These are phyloP conservation scores for Porites australiensis DNA, from an alignment of 64 coral and sea anemone species.

Conservation along the genomic window DNA sequence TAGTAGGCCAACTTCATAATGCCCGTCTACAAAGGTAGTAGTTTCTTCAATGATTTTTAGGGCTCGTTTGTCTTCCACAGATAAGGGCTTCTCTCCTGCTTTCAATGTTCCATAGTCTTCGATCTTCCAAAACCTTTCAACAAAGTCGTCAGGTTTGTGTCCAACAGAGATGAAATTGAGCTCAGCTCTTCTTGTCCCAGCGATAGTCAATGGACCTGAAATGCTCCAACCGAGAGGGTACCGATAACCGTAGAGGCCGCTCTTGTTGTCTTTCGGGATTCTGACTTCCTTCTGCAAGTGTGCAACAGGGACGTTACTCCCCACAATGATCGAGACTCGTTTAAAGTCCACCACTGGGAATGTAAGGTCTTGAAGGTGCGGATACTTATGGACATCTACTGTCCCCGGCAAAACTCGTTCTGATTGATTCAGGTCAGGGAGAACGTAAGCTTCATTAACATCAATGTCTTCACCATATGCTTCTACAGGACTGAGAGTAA, in stretches of 20 bases:
- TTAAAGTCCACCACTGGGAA: constrained; percentile 55
- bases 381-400: constrained; percentile 13
- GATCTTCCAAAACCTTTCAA: constrained; percentile 47
- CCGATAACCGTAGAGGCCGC: constrained; percentile 32
- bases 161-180: constrained; percentile 41
- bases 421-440: constrained; percentile 42
- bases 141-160: not conserved
- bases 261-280: not conserved
- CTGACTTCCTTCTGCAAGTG: constrained; percentile 56
- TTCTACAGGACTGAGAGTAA: constrained; percentile 49
- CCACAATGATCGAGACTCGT: constrained; percentile 65
- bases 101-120: not conserved
- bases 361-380: constrained; percentile 47
- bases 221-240: constrained; percentile 57
- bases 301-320: constrained; percentile 42
- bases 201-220: not conserved
- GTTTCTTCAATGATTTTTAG: constrained; percentile 67
- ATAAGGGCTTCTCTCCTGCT: constrained; percentile 1
- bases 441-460: constrained; percentile 40
- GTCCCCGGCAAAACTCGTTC: too few relatives aligned
- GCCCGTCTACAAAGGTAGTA: constrained; percentile 26
- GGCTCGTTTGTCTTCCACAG: constrained; percentile 47
- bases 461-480: constrained; percentile 33
- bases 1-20: constrained; percentile 60
- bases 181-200: not conserved